Evolutionary conservation across 2,113 vertebrate genomes (phyloP).

Genomic region (Telmatochromis sp.): DNA sequence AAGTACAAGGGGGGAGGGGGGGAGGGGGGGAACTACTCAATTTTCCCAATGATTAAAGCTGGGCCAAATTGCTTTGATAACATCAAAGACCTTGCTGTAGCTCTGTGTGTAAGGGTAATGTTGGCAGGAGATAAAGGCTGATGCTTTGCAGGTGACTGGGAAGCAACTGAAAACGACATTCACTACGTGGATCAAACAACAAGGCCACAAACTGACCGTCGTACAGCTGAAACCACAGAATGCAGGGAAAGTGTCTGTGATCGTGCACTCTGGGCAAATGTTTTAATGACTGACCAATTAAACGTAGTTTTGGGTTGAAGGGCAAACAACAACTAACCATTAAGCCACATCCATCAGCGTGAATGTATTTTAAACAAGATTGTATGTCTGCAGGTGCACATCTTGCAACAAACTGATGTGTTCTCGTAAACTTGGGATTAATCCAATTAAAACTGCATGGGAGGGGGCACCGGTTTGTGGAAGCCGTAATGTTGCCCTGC

Average conservation of each 20-base stretch:
- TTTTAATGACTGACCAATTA: neutral
- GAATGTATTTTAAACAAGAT: neutral
- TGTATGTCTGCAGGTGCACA: neutral
- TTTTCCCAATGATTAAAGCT: constrained; percentile 81
- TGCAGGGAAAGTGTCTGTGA: neutral
- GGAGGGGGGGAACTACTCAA: constrained; percentile 58
- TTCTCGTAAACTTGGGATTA: neutral
- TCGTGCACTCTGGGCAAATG: neutral
- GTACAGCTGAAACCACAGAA: neutral
- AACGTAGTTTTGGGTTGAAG: neutral
- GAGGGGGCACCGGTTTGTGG: neutral
- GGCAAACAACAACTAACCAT: neutral
- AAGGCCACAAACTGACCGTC: neutral
- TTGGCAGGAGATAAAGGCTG: constrained; percentile 62
- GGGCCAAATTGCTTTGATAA: constrained; percentile 75
- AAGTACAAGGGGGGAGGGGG: constrained; percentile 14
- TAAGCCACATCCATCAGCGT: neutral
- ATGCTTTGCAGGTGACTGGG: neutral
- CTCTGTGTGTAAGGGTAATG: constrained; percentile 65
- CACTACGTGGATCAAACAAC: neutral
- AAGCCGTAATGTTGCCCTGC: neutral
- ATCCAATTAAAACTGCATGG: neutral
- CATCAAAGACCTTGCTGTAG: constrained; percentile 77
- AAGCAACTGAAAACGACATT: neutral
- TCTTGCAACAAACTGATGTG: neutral